A percentile compares a stretch with the other conserved stretches of the same genome.
Evolutionary conservation across 2,797 vertebrate genomes (phyloP).

Genomic region (Manis javanica): DNA sequence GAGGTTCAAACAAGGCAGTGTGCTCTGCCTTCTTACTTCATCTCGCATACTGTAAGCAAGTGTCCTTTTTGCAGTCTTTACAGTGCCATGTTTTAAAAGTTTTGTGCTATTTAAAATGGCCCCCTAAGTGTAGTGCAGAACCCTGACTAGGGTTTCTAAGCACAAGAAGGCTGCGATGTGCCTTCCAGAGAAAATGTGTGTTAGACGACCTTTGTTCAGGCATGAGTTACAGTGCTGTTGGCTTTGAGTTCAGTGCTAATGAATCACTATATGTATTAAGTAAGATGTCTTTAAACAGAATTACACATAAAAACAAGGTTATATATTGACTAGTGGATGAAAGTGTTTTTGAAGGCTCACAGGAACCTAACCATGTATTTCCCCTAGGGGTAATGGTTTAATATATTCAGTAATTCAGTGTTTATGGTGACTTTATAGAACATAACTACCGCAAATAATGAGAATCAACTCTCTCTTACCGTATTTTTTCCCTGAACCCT

Average conservation of each 20-base stretch:
- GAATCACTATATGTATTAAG: neutral
- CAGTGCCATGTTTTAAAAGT: neutral
- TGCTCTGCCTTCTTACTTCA: neutral
- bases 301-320: neutral
- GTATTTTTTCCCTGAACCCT: neutral
- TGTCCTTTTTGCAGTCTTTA: neutral
- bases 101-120: neutral
- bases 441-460: neutral
- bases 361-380: neutral
- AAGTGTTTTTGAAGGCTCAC: neutral
- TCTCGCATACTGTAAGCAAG: neutral
- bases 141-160: neutral
- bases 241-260: neutral
- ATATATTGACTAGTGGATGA: neutral
- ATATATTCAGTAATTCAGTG: neutral
- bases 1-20: neutral
- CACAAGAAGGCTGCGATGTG: neutral
- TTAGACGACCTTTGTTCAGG: neutral
- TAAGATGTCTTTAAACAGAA: neutral
- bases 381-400: neutral
- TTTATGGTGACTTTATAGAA: neutral
- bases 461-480: neutral
- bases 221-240: neutral
- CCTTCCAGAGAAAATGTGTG: neutral
- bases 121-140: neutral